Conservation (phyloP, 2,888 invertebrate species). For the Agrochola litura region DNA sequence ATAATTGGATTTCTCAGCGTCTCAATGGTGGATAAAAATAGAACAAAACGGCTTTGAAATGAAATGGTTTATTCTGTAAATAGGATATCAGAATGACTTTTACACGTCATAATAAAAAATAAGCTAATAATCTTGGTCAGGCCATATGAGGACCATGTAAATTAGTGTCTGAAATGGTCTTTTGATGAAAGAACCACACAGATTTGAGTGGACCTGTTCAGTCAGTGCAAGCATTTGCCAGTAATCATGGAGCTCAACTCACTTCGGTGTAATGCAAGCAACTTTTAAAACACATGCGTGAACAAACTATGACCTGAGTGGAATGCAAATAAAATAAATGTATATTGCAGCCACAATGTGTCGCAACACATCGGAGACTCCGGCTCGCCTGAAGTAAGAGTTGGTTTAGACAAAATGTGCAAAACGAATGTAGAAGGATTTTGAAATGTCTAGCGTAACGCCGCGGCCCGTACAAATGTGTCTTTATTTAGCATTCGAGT, state of each 20-base stretch:
- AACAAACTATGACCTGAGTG: not conserved
- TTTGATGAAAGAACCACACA: no score
- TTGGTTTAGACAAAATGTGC: not conserved
- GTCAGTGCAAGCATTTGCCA: no score
- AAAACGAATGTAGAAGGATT: not conserved
- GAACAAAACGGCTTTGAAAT: not conserved
- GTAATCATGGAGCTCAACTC: no score
- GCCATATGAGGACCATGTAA: no score
- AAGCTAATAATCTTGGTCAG: no score
- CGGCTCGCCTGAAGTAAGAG: not conserved
- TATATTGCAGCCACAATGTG: not conserved
- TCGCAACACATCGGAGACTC: not conserved
- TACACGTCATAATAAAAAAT: no score
- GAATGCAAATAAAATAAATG: slow-evolving; percentile 12
- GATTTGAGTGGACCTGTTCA: no score
- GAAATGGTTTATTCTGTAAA: no score
- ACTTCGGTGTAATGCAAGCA: not conserved
- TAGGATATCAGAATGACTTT: no score
- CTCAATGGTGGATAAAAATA: not conserved
- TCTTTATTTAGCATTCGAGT: not conserved
- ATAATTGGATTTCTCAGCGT: no score
- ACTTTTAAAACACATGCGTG: not conserved
- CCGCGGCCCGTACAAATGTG: not conserved
- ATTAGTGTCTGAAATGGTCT: no score
- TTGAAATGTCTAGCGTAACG: not conserved